These are phyloP conservation scores for Amblyraja radiata DNA, from an alignment of 2,797 vertebrate genomes.

Conservation along the genomic window DNA sequence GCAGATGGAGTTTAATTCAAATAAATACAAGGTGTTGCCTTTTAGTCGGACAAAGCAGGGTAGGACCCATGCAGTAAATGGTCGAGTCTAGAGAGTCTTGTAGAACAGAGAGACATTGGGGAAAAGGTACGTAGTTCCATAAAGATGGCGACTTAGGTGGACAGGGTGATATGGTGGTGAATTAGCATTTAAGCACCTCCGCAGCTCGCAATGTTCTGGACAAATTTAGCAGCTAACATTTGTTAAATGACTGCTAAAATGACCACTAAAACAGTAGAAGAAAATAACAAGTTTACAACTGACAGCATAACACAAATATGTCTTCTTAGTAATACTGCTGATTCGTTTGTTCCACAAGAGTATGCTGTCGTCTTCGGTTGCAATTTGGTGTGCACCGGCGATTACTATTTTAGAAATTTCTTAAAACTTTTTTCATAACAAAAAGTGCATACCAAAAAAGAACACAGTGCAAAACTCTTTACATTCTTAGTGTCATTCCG, in stretches of 20 bases:
- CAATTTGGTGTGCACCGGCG: background rate
- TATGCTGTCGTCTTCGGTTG: background rate
- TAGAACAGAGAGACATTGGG: no score
- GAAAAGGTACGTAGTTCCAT: no score
- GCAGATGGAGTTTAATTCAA: no score
- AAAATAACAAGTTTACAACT: background rate
- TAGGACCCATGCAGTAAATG: no score
- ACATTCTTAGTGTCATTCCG: no score
- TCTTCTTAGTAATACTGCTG: background rate
- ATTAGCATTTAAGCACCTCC: background rate
- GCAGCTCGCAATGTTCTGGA: background rate
- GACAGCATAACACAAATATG: background rate
- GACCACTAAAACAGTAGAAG: slow-evolving; percentile 6
- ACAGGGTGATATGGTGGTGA: background rate
- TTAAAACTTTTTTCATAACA: no score
- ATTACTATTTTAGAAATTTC: background rate
- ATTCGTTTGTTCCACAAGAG: background rate
- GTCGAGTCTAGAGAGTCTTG: no score
- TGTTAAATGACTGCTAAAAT: background rate
- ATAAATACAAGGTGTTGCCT: no score
- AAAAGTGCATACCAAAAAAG: no score
- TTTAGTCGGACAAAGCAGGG: no score
- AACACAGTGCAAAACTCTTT: no score
- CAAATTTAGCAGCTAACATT: background rate
- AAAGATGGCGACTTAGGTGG: no score